These are phyloP conservation scores for Leguminivora glycinivorella DNA, from an alignment of 1,140 invertebrate species.

Conservation along the genomic window DNA sequence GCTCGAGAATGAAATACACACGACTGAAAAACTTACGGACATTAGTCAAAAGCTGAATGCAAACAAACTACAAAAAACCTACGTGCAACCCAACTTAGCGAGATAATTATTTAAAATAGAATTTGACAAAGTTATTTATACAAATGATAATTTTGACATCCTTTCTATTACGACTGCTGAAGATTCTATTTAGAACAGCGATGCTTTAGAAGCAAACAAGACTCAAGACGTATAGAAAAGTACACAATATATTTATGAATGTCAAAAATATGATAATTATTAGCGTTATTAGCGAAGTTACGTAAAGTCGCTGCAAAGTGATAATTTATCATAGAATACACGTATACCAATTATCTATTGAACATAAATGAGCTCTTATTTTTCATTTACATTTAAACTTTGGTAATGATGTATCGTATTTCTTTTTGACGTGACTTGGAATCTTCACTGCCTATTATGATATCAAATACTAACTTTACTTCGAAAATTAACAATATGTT, in stretches of 20 bases:
- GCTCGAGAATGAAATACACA: conserved; percentile 47
- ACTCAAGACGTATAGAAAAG: background rate
- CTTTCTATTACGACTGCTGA: conserved; percentile 34
- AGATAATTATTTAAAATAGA: conserved; percentile 54
- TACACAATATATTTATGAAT: conserved; percentile 35
- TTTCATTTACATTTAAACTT: conserved; percentile 21
- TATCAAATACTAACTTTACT: background rate
- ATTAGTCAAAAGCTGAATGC: conserved; percentile 49
- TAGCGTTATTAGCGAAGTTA: conserved; percentile 56
- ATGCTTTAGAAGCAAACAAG: background rate
- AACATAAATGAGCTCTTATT: conserved; percentile 29
- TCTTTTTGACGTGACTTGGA: background rate
- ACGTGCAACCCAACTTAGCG: conserved; percentile 55
- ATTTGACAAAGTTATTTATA: conserved; percentile 45
- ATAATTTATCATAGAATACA: conserved; percentile 16
- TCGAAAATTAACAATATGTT: background rate
- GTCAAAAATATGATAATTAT: conserved; percentile 53
- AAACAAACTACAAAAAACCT: conserved; percentile 48
- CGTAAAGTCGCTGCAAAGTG: conserved; percentile 39
- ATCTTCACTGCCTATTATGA: background rate
- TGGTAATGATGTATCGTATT: conserved; percentile 24
- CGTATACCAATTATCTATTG: background rate
- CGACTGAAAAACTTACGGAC: conserved; percentile 58
- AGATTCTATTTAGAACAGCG: conserved; percentile 37
- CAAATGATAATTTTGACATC: conserved; percentile 29